Evolutionary conservation across 1,140 invertebrate genomes (phyloP), one percentile per base, ranked within the genome.

Genomic region (Drosophila ironensis): DNA sequence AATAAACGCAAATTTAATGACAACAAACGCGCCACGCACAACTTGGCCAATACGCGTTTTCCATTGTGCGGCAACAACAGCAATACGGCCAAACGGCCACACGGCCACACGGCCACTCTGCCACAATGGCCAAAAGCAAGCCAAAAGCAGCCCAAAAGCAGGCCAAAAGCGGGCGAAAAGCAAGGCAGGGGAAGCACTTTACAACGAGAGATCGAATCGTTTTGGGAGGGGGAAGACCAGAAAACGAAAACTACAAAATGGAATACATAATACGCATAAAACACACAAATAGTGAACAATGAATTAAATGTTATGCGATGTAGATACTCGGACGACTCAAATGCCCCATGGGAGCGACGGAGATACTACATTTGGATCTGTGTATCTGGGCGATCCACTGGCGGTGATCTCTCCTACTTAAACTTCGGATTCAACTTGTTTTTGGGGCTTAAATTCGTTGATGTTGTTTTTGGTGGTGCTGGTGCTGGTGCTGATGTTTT

Each of bases 1-100:
- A 86, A 86, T 72, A 75, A 86, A 86, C 75, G 75, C 80, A 86
- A 87, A 86, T 86, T 86, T 81, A 86, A 87, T 86, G 81, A 86
- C 81, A 87, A 80, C 60, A 75, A 87, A 45, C 66, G 70, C 73
- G 71, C 73, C 67, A 57, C 60, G 46, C 64, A 51, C 80, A 71
- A 86, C 64, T 84, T 80, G 78, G 78, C 78, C 80, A 84, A 84
- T 84, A 84, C 77, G 77, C 72, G 72, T 77, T 56, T 61, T 70
- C 77, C 78, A 82, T 60, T 82, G 27, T 59, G 70, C 72, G 60
- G 51, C 56, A 30, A 16, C 33, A 37, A 16, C 28, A 11, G 14
- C 14, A 37, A 37, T 16, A n/a, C n/a, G n/a, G n/a, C n/a, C n/a
- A n/a, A n/a, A n/a, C n/a, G n/a, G n/a, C n/a, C n/a, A n/a, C n/a